These are phyloP conservation scores for Sebastes schlegelii DNA, from an alignment of 2,113 vertebrate genomes.

Conservation along the genomic window DNA sequence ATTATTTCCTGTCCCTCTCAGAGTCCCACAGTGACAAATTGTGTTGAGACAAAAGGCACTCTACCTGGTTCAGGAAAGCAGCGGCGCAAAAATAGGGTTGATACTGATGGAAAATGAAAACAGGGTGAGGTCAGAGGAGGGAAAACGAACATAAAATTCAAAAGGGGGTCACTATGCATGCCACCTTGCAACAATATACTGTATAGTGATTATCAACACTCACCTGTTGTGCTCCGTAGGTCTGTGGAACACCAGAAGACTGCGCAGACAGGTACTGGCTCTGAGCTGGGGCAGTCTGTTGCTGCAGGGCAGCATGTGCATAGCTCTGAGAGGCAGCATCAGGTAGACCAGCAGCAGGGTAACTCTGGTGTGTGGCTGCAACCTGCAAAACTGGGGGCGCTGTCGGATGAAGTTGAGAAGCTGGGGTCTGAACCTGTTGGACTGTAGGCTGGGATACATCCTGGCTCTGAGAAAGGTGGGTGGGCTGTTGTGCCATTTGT, in stretches of 20 bases:
- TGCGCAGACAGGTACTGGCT: conserved; percentile 52
- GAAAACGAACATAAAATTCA: conserved; percentile 8
- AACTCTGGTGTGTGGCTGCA: conserved; percentile 60
- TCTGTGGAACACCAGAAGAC: conserved; percentile 42
- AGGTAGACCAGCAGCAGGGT: conserved; percentile 40
- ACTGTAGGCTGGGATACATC: conserved; percentile 43
- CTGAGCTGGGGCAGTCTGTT: conserved; percentile 44
- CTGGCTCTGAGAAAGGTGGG: conserved; percentile 47
- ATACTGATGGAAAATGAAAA: conserved; percentile 72
- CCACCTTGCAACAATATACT: not conserved
- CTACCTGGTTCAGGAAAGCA: conserved; percentile 73
- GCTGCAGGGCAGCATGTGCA: conserved; percentile 51
- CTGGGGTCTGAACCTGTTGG: conserved; percentile 41
- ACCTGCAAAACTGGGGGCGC: conserved; percentile 25
- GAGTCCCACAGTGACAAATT: conserved; percentile 33
- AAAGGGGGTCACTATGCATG: conserved; percentile 3
- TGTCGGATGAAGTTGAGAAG: conserved; percentile 38
- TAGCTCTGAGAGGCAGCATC: conserved; percentile 59
- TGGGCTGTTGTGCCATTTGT: conserved; percentile 53
- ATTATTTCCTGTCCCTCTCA: conserved; percentile 15
- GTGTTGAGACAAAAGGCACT: conserved; percentile 48
- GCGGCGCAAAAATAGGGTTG: conserved; percentile 61
- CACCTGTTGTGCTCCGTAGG: conserved; percentile 85
- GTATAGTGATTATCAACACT: conserved; percentile 46
- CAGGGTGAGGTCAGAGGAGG: conserved; percentile 45